Conservation (phyloP, 2,113 vertebrate species). For the Saccopteryx bilineata region DNA sequence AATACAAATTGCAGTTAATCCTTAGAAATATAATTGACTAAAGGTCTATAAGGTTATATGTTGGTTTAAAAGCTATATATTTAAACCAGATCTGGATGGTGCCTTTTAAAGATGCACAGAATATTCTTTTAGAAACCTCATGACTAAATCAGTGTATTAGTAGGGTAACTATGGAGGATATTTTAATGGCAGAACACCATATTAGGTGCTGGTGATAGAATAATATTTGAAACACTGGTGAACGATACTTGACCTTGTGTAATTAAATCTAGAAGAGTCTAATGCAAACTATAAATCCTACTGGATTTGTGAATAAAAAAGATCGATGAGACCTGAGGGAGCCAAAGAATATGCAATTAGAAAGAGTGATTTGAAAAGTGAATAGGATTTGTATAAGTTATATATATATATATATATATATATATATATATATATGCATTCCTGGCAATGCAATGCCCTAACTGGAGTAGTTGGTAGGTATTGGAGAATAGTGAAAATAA, state of each 20-base stretch:
- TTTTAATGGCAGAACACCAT: background rate
- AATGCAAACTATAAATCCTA: conserved; percentile 60
- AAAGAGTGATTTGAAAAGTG: conserved; percentile 6
- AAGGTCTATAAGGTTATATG: conserved; percentile 13
- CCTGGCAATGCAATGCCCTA: background rate
- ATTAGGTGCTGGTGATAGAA: background rate
- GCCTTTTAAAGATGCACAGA: background rate
- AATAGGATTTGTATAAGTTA: background rate
- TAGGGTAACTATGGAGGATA: background rate
- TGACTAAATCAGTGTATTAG: background rate
- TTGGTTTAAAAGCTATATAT: conserved; percentile 37
- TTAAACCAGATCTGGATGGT: background rate
- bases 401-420: too few relatives aligned
- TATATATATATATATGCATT: background rate
- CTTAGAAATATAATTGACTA: conserved; percentile 68
- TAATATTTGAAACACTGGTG: background rate
- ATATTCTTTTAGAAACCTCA: background rate
- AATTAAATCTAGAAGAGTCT: conserved; percentile 57
- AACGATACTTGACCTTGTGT: background rate
- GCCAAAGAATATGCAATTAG: conserved; percentile 41
- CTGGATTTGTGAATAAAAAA: conserved; percentile 57
- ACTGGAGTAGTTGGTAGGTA: background rate
- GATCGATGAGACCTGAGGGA: conserved; percentile 39
- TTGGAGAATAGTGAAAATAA: background rate
- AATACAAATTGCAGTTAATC: conserved; percentile 42